Evolutionary conservation across 1,140 invertebrate genomes (phyloP), one percentile per base, ranked within the genome.

Genomic region (Eurosta solidaginis): DNA sequence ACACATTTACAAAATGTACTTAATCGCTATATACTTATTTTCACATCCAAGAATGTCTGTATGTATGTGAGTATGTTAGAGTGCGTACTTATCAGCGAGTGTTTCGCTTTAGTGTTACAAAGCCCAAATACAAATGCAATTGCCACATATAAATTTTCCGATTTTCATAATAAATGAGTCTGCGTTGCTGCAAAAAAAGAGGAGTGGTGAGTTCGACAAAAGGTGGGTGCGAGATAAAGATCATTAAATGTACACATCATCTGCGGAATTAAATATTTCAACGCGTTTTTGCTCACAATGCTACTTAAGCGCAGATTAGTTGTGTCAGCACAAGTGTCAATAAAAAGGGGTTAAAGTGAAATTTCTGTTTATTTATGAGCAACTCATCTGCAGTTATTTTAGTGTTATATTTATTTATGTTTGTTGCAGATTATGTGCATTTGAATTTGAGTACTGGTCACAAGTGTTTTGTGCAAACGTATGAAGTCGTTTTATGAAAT

Each of bases 121-220:
- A 40, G 59, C 59, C 59, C n/a, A n/a, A n/a, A n/a, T 68, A 40
- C 59, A 68, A 68, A 42, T 40, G n/a, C 59, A 40, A 42, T 33
- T 68, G 59, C 40, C 33, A 33, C 59, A 40, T 68, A 68, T 68
- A 68, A 68, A 68, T 68, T 68, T 40, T n/a, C 33, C 59, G 59
- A 68, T 68, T 40, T 68, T 68, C 59, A 68, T 68, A 68, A 68
- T 40, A 68, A 68, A 68, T 68, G 59, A 68, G 59, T n/a, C 59
- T n/a, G 40, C 25, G 10, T 63, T 25, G 25, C 50, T 12, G 2
- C 0, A 29, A 10, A 14, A 17, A 2, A 17, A 40, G 33, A 20
- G 59, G 59, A 29, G 6, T 14, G 33, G 59, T 27, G n/a, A n/a
- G n/a, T n/a, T n/a, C n/a, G n/a, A n/a, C n/a, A n/a, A n/a, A n/a